Conservation (phyloP, 1,140 invertebrate species). For the Limonius californicus region DNA sequence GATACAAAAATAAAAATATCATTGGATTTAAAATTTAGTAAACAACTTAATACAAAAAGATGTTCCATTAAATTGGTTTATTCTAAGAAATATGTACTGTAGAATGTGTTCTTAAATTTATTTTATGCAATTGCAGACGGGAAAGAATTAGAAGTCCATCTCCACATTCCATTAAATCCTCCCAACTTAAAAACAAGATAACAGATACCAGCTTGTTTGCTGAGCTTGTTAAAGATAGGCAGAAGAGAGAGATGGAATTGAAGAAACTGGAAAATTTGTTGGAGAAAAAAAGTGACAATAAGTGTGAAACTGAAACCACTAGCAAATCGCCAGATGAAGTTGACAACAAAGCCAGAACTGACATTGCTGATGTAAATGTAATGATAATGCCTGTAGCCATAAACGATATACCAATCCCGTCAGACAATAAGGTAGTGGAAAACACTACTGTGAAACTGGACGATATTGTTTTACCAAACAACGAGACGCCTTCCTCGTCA, state of each 20-base stretch:
- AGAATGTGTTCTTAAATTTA: no score
- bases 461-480: constrained; percentile 27
- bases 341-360: constrained; percentile 19
- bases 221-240: constrained; percentile 79
- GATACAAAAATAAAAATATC: no score
- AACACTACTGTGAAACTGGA: constrained; percentile 26
- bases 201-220: constrained; percentile 83
- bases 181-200: constrained; percentile 52
- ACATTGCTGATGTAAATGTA: constrained; percentile 3
- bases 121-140: no score
- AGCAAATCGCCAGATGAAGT: constrained; percentile 23
- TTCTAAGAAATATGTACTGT: no score
- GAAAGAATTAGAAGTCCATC: constrained; percentile 38
- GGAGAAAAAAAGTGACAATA: constrained; percentile 47
- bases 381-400: constrained; percentile 40
- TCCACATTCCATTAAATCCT: constrained; percentile 43
- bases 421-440: constrained; percentile 24
- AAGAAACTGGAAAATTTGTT: constrained; percentile 65
- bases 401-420: constrained; percentile 42
- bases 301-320: background rate
- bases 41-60: no score
- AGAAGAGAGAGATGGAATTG: constrained; percentile 70
- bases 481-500: background rate
- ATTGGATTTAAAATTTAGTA: no score
- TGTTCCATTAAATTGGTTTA: no score